Conservation (phyloP, 1,140 invertebrate species). For the Hesperophylax magnus region DNA sequence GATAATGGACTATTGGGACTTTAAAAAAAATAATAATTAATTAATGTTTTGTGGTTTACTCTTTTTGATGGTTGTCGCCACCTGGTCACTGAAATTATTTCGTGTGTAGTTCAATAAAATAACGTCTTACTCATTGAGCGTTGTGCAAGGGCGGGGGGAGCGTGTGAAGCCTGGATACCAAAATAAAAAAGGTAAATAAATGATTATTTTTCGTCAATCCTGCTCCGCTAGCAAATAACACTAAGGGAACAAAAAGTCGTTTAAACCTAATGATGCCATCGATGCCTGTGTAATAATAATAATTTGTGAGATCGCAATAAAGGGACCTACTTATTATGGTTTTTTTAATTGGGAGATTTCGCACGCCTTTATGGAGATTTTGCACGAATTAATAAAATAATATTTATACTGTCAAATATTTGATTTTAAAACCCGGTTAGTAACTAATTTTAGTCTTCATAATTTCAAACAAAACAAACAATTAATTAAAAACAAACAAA, state of each 20-base stretch:
- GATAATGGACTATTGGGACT: no score
- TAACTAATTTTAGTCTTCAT: no score
- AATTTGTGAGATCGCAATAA: not conserved
- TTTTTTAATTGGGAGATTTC: not conserved
- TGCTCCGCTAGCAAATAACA: not conserved
- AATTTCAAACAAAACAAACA: no score
- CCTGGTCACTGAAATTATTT: not conserved
- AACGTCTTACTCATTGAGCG: conserved; percentile 5
- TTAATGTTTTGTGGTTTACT: no score
- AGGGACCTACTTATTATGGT: not conserved
- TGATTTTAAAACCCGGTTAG: no score
- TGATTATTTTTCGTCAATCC: not conserved
- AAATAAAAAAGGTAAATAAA: no score
- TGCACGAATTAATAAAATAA: no score
- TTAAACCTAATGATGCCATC: conserved; percentile 25
- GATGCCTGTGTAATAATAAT: not conserved
- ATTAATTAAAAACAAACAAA: no score
- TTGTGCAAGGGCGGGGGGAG: not conserved
- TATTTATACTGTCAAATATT: no score
- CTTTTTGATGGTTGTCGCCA: not conserved
- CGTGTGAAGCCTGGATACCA: conserved; percentile 12
- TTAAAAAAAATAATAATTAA: no score
- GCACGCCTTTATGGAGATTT: not conserved
- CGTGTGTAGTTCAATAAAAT: conserved; percentile 20
- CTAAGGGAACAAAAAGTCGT: not conserved